phyloP scores from a whole-genome alignment of 2,113 vertebrate genomes.

The Zosterops lateralis region DNA sequence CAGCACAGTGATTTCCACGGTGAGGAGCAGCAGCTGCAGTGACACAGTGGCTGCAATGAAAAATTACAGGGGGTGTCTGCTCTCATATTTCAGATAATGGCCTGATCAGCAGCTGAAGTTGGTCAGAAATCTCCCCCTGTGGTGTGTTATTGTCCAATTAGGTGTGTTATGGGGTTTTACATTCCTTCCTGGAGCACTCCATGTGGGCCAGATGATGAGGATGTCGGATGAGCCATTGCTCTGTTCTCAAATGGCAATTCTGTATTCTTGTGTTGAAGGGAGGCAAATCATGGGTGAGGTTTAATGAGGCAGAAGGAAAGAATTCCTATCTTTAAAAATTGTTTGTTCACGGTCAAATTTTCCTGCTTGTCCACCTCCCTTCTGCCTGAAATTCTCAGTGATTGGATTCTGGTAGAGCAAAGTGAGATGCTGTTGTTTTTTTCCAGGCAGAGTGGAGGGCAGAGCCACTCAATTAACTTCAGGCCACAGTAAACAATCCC shows the following conservation, averaged over 20 bases:
- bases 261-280: background rate
- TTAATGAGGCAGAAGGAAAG: slow-evolving; percentile 15
- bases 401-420: background rate
- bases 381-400: background rate
- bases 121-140: background rate
- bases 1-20: background rate
- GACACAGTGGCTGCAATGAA: background rate
- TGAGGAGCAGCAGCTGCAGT: background rate
- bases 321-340: slow-evolving; percentile 1
- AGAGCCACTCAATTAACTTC: background rate
- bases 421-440: background rate
- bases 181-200: background rate
- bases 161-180: background rate
- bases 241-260: background rate
- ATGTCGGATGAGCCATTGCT: background rate
- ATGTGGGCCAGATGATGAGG: background rate
- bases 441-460: background rate
- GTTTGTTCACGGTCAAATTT: background rate
- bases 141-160: background rate
- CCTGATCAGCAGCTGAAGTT: background rate
- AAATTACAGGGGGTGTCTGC: slow-evolving; percentile 17
- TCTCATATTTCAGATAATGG: slow-evolving; percentile 25
- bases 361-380: background rate
- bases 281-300: background rate
- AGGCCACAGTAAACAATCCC: background rate